Percentiles rank a stretch among this genome's conserved stretches.
These are phyloP conservation scores for Cryptotis parvus DNA, from an alignment of 2,113 vertebrate genomes.

Conservation along the genomic window DNA sequence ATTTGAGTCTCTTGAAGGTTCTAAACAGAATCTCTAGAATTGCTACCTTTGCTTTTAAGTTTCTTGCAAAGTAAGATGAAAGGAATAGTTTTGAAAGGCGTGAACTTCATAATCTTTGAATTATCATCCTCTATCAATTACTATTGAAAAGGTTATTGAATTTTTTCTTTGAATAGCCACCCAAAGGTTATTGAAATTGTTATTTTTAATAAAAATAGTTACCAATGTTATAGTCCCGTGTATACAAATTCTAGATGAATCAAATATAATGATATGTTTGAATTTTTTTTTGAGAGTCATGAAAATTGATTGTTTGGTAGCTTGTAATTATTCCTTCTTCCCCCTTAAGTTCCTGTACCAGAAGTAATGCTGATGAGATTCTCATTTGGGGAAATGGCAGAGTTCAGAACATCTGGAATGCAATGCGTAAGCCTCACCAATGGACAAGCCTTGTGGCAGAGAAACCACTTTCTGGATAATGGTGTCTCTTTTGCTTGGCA, in stretches of 20 bases:
- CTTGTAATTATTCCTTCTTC: not conserved
- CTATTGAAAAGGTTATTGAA: constrained; percentile 7
- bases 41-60: not conserved
- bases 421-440: no score
- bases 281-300: not conserved
- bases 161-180: not conserved
- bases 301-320: not conserved
- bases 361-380: no score
- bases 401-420: no score
- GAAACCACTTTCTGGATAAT: no score
- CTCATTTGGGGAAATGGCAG: no score
- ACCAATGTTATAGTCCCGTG: not conserved
- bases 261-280: not conserved
- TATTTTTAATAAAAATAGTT: not conserved
- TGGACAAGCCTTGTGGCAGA: no score
- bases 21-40: not conserved
- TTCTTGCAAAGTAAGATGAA: not conserved
- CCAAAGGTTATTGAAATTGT: not conserved
- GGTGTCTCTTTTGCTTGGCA: no score
- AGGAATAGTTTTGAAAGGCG: constrained; percentile 15
- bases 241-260: constrained; percentile 23
- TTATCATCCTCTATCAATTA: not conserved
- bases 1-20: not conserved
- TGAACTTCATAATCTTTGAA: not conserved
- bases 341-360: not conserved